Evolutionary conservation across 2,888 invertebrate species (phyloP), one percentile per base, ranked within the genome.

Genomic region (Tetanocera ferruginea): DNA sequence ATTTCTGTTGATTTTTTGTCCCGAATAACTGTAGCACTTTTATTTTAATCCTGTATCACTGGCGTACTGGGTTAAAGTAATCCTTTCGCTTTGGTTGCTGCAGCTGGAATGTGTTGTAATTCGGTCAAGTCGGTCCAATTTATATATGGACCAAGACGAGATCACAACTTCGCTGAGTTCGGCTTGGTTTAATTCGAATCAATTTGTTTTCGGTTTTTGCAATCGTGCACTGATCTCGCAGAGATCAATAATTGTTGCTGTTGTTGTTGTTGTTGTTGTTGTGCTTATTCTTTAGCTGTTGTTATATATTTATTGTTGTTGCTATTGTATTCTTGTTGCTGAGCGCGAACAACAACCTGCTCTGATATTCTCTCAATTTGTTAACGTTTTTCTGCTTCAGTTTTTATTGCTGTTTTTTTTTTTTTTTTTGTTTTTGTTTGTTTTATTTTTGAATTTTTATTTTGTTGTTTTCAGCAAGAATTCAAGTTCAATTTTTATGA

Each of bases 81-180:
- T 88, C 87, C 85, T 88, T 86, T 83, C 82, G 85, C 86, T 85
- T 85, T 83, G 86, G 82, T 84, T 85, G 84, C 85, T 87, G 86
- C 85, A 87, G 86, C 88, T 88, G 89, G 88, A 88, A 85, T 88
- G 88, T 86, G 67, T 85, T 87, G 85, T 79, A 82, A 77, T 76
- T 67, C 78, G 81, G 79, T 80, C 81, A 79, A 76, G 79, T 76
- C 79, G 75, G 79, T 72, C 80, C 77, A 75, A 81, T 83, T 83
- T 83, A 83, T 83, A 83, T 82, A 77, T 79, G 80, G 80, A 79
- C 55, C 71, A 52, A 31, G 43, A 23, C 51, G 73, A 37, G 49
- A 49, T 55, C 64, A 34, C 49, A 52, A 67, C 28, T 79, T 79
- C 55, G 77, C n/a, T 69, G 74, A 66, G 72, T 73, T 80, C 51